Evolutionary conservation across 2,888 invertebrate species (phyloP), one percentile per base, ranked within the genome.

Genomic region (Cephus spinipes): DNA sequence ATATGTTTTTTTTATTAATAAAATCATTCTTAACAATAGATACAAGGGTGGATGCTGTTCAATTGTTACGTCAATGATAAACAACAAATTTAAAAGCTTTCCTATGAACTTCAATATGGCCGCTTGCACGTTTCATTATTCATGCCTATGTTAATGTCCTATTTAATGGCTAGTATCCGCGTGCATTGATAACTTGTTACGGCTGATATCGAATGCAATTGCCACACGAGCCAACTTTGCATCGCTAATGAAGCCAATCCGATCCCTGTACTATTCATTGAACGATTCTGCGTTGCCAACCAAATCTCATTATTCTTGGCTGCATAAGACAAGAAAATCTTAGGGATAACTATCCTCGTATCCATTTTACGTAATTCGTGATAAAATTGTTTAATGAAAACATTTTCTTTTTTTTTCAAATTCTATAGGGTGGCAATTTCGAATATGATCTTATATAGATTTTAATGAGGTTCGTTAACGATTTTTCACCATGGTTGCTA

Each of bases 171-270:
- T 77, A 77, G 79, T 79, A 81, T 82, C 83, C 82, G 79, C 77
- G 79, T 69, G 79, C 81, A 80, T 83, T 80, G 86, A 83, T 84
- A 86, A 83, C 81, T 78, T 76, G 74, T 69, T 78, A 33, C 71
- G 23, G 77, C 68, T 82, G 81, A 84, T 78, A 79, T 78, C 71
- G 73, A 79, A n/a, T 74, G 77, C 81, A 69, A 76, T 81, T 79
- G 78, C 79, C 76, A 73, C 79, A 81, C 81, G 79, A 80, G 78
- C 71, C 23, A 55, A 76, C 76, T 84, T 84, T 84, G 84, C 85
- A 85, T 85, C 81, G 78, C 82, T 85, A 86, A 86, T 83, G 83
- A 87, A 83, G 82, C 80, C 77, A 83, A 85, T 83, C 82, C 80
- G 81, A 82, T 76, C 80, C 79, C 68, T 31, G 23, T 76, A 31